These are phyloP conservation scores for Sepioteuthis lessoniana DNA, from an alignment of 2,888 invertebrate species.

Conservation along the genomic window DNA sequence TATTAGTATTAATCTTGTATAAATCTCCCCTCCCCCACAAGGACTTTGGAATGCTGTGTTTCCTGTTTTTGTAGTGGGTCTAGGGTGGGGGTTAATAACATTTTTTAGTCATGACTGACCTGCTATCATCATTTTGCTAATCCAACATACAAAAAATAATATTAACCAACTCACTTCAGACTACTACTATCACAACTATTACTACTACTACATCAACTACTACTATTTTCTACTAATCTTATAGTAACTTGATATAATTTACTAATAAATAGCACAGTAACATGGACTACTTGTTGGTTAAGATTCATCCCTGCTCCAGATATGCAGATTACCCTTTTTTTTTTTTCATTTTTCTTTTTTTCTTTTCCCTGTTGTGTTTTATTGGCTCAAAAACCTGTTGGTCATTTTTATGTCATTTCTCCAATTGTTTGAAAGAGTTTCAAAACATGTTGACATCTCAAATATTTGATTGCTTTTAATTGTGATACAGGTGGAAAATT, in stretches of 20 bases:
- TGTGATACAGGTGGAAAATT: neutral
- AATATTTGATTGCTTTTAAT: neutral
- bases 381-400: neutral
- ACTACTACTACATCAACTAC: neutral
- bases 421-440: constrained; percentile 14
- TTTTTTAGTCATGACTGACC: constrained; percentile 11
- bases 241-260: constrained; percentile 21
- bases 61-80: constrained; percentile 18
- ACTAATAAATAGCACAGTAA: constrained; percentile 11
- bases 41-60: constrained; percentile 33
- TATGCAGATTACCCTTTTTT: neutral
- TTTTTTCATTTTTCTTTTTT: neutral
- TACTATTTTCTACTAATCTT: constrained; percentile 33
- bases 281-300: neutral
- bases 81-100: neutral
- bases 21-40: neutral
- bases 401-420: neutral
- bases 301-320: constrained; percentile 21
- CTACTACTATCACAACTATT: neutral
- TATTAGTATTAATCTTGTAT: constrained; percentile 10
- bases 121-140: constrained; percentile 21
- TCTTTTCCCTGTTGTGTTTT: neutral
- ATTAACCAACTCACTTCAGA: constrained; percentile 33
- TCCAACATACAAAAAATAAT: neutral
- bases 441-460: neutral